Conservation (phyloP, 2,888 invertebrate species). For the Clunio marinus region DNA sequence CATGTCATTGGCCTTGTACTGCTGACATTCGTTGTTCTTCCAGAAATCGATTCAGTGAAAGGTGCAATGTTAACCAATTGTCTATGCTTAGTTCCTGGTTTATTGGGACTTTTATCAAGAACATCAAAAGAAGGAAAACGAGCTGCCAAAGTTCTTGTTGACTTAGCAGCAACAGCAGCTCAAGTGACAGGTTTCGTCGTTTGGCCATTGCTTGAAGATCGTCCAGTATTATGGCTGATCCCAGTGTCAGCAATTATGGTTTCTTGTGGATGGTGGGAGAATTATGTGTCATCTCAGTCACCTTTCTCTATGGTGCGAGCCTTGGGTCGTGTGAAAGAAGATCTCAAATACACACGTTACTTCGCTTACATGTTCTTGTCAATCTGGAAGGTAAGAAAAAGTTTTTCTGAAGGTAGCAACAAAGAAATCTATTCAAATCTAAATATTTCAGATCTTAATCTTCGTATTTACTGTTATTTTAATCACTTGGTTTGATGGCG, state of each 20-base stretch:
- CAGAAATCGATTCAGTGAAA: conserved; percentile 88
- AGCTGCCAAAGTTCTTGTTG: conserved; percentile 73
- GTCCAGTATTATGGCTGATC: conserved; percentile 76
- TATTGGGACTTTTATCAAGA: conserved; percentile 71
- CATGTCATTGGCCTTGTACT: conserved; percentile 84
- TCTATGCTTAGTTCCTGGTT: conserved; percentile 83
- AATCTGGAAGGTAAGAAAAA: conserved; percentile 73
- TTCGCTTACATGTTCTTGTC: conserved; percentile 88
- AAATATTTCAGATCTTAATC: conserved; percentile 47
- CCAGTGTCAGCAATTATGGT: conserved; percentile 79
- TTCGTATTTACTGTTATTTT: conserved; percentile 73
- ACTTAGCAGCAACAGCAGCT: conserved; percentile 78
- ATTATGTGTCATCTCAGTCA: conserved; percentile 84
- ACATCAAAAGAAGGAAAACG: conserved; percentile 76
- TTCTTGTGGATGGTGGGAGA: conserved; percentile 98
- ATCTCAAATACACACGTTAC: conserved; percentile 74
- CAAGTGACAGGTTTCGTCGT: conserved; percentile 88
- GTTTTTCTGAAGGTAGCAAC: too few species aligned
- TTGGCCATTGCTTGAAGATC: conserved; percentile 80
- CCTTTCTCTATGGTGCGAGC: conserved; percentile 67
- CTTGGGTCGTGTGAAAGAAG: conserved; percentile 72
- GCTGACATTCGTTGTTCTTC: conserved; percentile 82
- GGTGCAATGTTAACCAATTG: conserved; percentile 96
- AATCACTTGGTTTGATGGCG: conserved; percentile 69
- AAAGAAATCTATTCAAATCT: too few species aligned